Evolutionary conservation across 2,113 vertebrate genomes (phyloP), one percentile per base, ranked within the genome.

Genomic region (Apaloderma vittatum): DNA sequence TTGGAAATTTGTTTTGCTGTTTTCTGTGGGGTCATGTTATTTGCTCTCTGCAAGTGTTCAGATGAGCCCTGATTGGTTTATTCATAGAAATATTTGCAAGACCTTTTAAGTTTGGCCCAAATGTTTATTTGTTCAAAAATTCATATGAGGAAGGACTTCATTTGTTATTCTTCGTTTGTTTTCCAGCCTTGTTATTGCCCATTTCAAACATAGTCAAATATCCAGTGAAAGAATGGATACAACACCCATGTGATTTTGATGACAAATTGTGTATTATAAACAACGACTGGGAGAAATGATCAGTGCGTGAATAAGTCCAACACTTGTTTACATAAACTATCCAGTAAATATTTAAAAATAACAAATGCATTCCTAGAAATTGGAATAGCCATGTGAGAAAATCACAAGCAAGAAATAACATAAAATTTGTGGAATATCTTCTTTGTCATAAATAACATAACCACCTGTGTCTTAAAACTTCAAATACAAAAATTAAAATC

Each of bases 111-210:
- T 96, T 92, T 68, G 86, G 79, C 40, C 79, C 61, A 72, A 90
- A 83, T 72, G 67, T 93, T 96, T 96, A 90, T 95, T 97, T 95
- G 81, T 49, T 91, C 23, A 75, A 95, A 96, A 90, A 96, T 34
- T 94, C 79, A 24, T 84, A 34, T 0, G 57, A 70, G 68, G 34
- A 63, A 86, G 22, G 79, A 43, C 43, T 93, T 76, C 29, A 46
- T 80, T 91, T 68, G 46, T 70, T 94, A 19, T 81, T 81, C 57
- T 92, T 88, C 36, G 2, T 45, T 84, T 76, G 24, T 20, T 93
- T 63, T 78, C 80, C 65, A 72, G 43, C 48, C 57, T 51, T 48
- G 51, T 43, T 74, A n/a, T 63, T 90, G 17, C 23, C 40, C 10
- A 9, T 75, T 93, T 91, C 77, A 48, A 23, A 61, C 91, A 8